phyloP scores from a whole-genome alignment of 2,113 vertebrate genomes.

The Cyphomyrus discorhynchus region DNA sequence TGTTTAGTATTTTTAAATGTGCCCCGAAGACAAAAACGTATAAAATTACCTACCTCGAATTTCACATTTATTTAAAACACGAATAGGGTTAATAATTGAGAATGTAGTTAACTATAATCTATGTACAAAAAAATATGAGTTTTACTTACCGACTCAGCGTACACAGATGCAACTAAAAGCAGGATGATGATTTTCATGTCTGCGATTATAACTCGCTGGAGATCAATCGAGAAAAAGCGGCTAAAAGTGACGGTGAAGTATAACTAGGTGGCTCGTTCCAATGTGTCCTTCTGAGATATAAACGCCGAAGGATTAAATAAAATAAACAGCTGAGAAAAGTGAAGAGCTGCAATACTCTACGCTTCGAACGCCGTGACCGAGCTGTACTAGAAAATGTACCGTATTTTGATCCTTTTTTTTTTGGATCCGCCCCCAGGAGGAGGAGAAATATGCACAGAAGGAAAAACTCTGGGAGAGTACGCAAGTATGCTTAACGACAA shows the following conservation, averaged over 20 bases:
- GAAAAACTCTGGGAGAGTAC: background rate
- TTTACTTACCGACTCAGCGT: slow-evolving; percentile 63
- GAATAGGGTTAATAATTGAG: background rate
- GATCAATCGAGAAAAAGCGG: background rate
- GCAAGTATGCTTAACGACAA: background rate
- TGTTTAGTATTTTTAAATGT: background rate
- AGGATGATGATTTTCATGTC: slow-evolving; percentile 53
- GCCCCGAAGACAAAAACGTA: background rate
- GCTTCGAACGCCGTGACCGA: background rate
- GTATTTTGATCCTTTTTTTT: background rate
- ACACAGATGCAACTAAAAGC: slow-evolving; percentile 47
- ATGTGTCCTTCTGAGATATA: background rate
- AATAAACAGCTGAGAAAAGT: background rate
- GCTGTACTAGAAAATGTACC: background rate
- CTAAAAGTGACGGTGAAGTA: background rate
- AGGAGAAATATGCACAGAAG: background rate
- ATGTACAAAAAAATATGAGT: background rate
- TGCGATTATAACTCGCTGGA: background rate
- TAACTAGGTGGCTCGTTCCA: background rate
- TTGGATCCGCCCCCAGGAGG: background rate
- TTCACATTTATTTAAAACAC: background rate
- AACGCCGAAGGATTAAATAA: background rate
- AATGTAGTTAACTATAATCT: background rate
- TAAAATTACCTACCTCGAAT: background rate
- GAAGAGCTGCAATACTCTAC: background rate